Percentiles rank a stretch among this genome's conserved stretches.
Evolutionary conservation across 1,140 invertebrate species (phyloP).

Genomic region (Atta cephalotes): DNA sequence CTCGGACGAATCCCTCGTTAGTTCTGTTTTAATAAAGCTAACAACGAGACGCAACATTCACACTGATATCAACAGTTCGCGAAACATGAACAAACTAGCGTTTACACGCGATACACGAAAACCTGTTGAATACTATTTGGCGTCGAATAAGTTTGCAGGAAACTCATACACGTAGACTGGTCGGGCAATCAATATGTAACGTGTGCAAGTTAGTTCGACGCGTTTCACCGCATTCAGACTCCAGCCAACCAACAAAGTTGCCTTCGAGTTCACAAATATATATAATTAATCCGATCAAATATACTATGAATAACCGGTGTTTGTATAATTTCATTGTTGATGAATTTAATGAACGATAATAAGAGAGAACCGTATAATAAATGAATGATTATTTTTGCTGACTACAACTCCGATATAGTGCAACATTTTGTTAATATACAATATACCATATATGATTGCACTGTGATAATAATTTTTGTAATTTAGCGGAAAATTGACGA

Average conservation of each 20-base stretch:
- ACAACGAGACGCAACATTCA: conserved; percentile 56
- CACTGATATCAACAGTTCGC: conserved; percentile 58
- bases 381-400: conserved; percentile 14
- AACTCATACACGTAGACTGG: conserved; percentile 69
- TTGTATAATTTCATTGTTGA: conserved; percentile 33
- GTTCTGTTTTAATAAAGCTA: conserved; percentile 63
- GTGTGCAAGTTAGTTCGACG: conserved; percentile 70
- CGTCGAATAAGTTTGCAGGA: conserved; percentile 73
- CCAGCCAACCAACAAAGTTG: conserved; percentile 51
- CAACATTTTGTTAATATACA: neutral
- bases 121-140: conserved; percentile 76
- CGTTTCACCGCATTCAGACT: conserved; percentile 52
- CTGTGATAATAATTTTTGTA: neutral
- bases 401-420: neutral
- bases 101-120: conserved; percentile 73
- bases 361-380: conserved; percentile 6
- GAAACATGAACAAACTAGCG: conserved; percentile 73
- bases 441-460: neutral
- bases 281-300: conserved; percentile 69
- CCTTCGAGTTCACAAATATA: conserved; percentile 59
- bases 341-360: neutral
- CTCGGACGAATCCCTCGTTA: conserved; percentile 28
- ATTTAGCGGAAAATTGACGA: neutral
- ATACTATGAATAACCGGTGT: conserved; percentile 53
- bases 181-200: conserved; percentile 75